Base-by-base conservation (phyloP, 2,113 vertebrate species). In the Xyliphius kryptos region DNA sequence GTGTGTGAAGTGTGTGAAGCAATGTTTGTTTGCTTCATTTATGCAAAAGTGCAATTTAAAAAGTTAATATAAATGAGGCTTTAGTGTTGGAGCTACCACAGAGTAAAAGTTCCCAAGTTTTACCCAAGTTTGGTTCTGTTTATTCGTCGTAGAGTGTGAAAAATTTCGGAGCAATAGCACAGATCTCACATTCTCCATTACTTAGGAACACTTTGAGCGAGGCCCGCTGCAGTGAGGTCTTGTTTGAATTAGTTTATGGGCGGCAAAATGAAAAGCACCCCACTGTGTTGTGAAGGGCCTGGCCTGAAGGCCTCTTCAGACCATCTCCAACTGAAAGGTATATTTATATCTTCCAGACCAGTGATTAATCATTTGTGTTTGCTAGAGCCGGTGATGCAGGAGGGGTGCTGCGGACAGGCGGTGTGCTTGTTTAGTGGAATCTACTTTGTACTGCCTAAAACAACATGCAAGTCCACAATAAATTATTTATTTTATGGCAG, bases 281-380 rank as follows among this genome's bases (percentile, higher is more conserved):
- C 68, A 20, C 38, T 47, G 84, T 82, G 83, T 82, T 55, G 60
- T 61, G 61, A 69, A 83, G 76, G 77, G 74, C 78, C 74, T 69
- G 67, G 74, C 80, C 84, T 81, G 82, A 68, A 85, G 76, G 73
- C 78, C 80, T 70, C 82, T 73, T 67, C 80, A 83, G 62, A 63
- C 77, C 83, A 75, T 84, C 86, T 82, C 77, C 76, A 17, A 26
- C 61, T 81, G 84, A 85, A 82, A 86, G 81, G 81, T 69, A 76
- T 86, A 87, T 88, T 90, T 91, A 90, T 90, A 85, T 89, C 83
- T 89, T 88, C 80, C 89, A 90, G 87, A 85, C 83, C 77, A 74
- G 85, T 85, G 88, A 89, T 90, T 86, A 90, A 89, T 89, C 86
- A 89, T 83, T 81, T 13, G 77, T 85, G 72, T 79, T 82, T 63